Percentiles rank a stretch among this genome's conserved stretches.
Conservation (phyloP, 2,888 invertebrate species). For the Diaperis boleti region DNA sequence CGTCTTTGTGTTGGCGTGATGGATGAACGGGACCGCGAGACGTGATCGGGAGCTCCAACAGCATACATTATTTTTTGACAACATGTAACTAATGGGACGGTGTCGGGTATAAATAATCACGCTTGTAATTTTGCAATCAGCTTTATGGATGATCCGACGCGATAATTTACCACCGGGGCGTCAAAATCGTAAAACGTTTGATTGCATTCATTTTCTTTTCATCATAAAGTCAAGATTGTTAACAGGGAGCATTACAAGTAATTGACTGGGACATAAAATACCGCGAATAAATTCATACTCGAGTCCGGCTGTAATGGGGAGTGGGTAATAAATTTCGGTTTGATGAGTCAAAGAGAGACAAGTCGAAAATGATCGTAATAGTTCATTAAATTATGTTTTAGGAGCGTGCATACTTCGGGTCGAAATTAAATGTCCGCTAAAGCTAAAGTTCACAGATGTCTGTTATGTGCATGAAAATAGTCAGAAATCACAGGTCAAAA, state of each 20-base stretch:
- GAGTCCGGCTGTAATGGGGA: neutral
- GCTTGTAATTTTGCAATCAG: constrained; percentile 47
- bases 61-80: constrained; percentile 39
- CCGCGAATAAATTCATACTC: constrained; percentile 12
- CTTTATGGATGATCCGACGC: constrained; percentile 43
- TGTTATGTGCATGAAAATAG: too few relatives aligned
- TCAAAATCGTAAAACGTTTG: constrained; percentile 40
- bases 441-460: too few relatives aligned
- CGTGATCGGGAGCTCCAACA: constrained; percentile 3
- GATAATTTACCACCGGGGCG: constrained; percentile 47
- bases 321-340: neutral
- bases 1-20: constrained; percentile 21
- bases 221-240: constrained; percentile 36
- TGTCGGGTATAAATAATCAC: constrained; percentile 39
- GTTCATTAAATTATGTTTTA: too few relatives aligned
- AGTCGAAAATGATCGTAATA: constrained; percentile 49
- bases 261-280: constrained; percentile 33
- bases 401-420: too few relatives aligned
- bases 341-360: constrained; percentile 14
- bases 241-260: constrained; percentile 22
- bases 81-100: constrained; percentile 37
- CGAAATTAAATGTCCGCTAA: too few relatives aligned
- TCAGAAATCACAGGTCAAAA: too few relatives aligned
- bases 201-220: constrained; percentile 41
- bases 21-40: constrained; percentile 17